These are phyloP conservation scores for Embidobia sp. DNA, from an alignment of 2,888 invertebrate species.

Conservation along the genomic window DNA sequence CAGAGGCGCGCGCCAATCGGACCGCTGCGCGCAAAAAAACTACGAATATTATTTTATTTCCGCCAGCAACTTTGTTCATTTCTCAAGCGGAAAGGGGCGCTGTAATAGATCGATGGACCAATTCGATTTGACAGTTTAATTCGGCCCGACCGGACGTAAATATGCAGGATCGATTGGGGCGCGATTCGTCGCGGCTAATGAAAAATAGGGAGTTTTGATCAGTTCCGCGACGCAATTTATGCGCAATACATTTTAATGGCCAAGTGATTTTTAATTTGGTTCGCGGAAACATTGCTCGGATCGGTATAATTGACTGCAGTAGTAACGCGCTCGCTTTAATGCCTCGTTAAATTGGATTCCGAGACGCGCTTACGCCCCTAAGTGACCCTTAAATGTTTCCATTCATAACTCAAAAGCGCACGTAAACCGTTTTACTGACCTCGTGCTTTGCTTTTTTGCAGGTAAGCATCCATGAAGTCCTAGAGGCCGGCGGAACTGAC, in stretches of 20 bases:
- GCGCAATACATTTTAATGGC: conserved; percentile 21
- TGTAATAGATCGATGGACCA: conserved; percentile 64
- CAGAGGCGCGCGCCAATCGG: conserved; percentile 24
- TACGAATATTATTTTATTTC: conserved; percentile 57
- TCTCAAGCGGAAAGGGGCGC: conserved; percentile 22
- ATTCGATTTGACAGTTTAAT: conserved; percentile 66
- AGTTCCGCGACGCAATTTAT: conserved; percentile 37
- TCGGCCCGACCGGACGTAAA: conserved; percentile 55
- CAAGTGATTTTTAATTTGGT: conserved; percentile 27
- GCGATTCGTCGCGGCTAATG: conserved; percentile 56
- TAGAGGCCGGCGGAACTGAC: conserved; percentile 29
- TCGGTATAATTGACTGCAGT: conserved; percentile 20
- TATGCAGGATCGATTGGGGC: conserved; percentile 57
- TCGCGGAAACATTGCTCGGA: neutral
- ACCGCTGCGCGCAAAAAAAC: conserved; percentile 7
- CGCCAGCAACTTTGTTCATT: conserved; percentile 46
- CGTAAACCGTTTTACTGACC: conserved; percentile 35
- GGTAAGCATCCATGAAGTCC: conserved; percentile 49
- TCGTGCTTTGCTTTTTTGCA: conserved; percentile 41
- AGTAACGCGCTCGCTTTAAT: conserved; percentile 13
- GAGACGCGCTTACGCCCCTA: neutral
- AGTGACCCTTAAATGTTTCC: conserved; percentile 41
- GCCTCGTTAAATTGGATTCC: conserved; percentile 27
- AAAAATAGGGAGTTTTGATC: conserved; percentile 53
- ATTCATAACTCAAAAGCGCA: conserved; percentile 34